phyloP scores from a whole-genome alignment of 2,113 vertebrate genomes.

The Ginglymostoma cirratum region DNA sequence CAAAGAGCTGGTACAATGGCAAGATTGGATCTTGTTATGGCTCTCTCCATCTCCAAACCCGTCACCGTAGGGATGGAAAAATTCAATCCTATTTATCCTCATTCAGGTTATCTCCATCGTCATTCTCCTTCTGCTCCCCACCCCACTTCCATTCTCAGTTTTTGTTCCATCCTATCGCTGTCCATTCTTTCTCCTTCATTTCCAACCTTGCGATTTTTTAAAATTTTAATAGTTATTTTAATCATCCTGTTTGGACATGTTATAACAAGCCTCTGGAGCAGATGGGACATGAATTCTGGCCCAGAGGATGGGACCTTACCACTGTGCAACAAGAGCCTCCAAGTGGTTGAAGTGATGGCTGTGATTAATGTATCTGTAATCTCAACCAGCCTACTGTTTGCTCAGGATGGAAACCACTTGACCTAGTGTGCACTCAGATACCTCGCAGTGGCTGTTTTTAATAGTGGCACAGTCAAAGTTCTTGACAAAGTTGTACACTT shows the following conservation, averaged over 20 bases:
- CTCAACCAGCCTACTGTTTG: background rate
- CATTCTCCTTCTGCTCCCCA: background rate
- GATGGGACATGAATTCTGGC: too few species aligned
- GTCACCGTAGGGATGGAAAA: background rate
- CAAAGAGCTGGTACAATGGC: background rate
- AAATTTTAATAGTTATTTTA: too few species aligned
- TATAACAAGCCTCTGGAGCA: too few species aligned
- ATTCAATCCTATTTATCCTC: background rate
- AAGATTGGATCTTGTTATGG: background rate
- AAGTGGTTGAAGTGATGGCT: background rate
- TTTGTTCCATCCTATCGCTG: background rate
- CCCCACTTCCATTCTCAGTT: background rate
- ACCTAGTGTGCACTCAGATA: background rate
- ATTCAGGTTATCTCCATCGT: background rate
- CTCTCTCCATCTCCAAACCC: background rate
- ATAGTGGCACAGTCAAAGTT: background rate
- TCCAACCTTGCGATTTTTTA: background rate
- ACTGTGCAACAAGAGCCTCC: too few species aligned
- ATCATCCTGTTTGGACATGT: too few species aligned
- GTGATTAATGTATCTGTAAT: background rate
- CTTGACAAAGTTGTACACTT: background rate
- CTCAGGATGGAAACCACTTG: background rate
- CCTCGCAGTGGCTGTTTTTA: background rate
- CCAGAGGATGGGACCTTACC: too few species aligned
- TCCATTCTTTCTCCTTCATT: background rate